These are phyloP conservation scores for Dolichallabes microphthalmus DNA, from an alignment of 2,113 vertebrate species.

Conservation along the genomic window DNA sequence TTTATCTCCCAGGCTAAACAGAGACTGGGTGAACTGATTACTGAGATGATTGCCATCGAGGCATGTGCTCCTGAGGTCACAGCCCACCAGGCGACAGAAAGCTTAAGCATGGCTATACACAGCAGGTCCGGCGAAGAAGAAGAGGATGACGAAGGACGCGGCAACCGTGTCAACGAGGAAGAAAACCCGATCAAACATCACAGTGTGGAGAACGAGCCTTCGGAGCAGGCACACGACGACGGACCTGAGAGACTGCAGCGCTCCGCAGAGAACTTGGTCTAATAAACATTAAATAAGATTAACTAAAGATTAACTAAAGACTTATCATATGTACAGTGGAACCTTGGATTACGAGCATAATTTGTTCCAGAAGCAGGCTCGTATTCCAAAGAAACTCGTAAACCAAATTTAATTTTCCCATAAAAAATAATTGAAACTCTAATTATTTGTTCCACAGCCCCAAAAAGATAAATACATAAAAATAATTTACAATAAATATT, in stretches of 20 bases:
- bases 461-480: too few species aligned
- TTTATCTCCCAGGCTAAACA: constrained; percentile 47
- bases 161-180: background rate
- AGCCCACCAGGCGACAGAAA: constrained; percentile 51
- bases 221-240: constrained; percentile 62
- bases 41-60: constrained; percentile 49
- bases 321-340: background rate
- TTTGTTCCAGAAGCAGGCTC: too few species aligned
- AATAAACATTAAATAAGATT: background rate
- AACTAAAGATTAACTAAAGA: background rate
- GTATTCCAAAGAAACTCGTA: too few species aligned
- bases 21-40: constrained; percentile 49
- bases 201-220: constrained; percentile 63
- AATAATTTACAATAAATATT: too few species aligned
- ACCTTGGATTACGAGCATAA: too few species aligned
- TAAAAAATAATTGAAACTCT: too few species aligned
- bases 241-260: constrained; percentile 50
- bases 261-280: constrained; percentile 71
- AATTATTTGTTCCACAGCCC: too few species aligned
- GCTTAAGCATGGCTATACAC: constrained; percentile 13
- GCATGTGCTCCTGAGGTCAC: constrained; percentile 28
- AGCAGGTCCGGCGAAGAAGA: constrained; percentile 58
- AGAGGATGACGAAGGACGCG: constrained; percentile 5
- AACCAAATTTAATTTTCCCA: too few species aligned
- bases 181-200: constrained; percentile 56